Evolutionary conservation across 2,113 vertebrate genomes (phyloP).

Genomic region (Stictonetta naevosa): DNA sequence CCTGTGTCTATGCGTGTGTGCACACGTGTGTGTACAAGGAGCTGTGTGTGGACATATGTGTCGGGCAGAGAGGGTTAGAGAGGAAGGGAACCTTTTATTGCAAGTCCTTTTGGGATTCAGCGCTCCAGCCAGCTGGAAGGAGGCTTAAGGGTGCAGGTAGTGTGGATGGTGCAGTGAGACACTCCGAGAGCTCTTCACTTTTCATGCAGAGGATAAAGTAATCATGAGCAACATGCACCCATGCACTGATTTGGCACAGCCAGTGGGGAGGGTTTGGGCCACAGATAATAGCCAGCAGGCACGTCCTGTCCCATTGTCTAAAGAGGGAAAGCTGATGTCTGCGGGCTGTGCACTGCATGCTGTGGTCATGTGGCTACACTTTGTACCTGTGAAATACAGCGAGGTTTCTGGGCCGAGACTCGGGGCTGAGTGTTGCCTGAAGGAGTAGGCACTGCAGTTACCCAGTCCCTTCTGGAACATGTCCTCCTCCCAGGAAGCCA

Average conservation of each 20-base stretch:
- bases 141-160: not conserved
- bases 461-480: accelerated
- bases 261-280: not conserved
- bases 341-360: not conserved
- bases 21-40: not conserved
- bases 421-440: not conserved
- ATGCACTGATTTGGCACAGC: not conserved
- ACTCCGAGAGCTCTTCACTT: not conserved
- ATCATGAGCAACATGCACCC: not conserved
- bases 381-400: not conserved
- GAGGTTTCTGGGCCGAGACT: not conserved
- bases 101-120: not conserved
- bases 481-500: not conserved
- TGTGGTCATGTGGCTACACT: not conserved
- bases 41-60: too few species aligned
- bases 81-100: not conserved
- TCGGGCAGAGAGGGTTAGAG: not conserved
- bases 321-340: accelerated
- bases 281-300: not conserved
- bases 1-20: accelerated
- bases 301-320: not conserved
- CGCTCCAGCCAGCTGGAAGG: not conserved
- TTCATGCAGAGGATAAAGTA: not conserved
- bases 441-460: accelerated
- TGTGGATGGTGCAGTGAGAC: accelerated